phyloP scores from a whole-genome alignment of 2,113 vertebrate species.

The Gallinago media region DNA sequence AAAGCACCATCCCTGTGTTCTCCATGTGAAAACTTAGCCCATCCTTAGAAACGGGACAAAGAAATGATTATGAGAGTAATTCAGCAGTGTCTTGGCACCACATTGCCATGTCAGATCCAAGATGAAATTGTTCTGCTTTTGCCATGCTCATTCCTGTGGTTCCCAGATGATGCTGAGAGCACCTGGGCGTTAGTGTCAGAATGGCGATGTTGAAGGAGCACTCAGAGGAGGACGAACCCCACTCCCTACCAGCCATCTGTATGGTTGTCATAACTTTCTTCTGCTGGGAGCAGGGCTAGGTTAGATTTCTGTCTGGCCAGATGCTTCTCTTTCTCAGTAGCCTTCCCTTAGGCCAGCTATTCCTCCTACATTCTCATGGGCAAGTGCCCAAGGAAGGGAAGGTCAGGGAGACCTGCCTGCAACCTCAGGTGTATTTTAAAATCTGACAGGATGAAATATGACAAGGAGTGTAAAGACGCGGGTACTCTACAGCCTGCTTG shows the following conservation, averaged over 20 bases:
- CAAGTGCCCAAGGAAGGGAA: background rate
- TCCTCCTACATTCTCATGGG: background rate
- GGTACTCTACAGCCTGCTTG: background rate
- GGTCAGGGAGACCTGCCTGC: background rate
- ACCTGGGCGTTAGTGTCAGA: background rate
- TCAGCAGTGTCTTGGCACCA: background rate
- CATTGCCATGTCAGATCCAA: accelerated
- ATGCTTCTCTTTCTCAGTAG: background rate
- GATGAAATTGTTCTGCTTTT: background rate
- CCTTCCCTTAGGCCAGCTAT: background rate
- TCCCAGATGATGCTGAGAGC: background rate
- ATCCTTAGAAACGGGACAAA: background rate
- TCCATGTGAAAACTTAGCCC: background rate
- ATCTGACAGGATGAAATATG: background rate
- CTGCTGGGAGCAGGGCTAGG: background rate
- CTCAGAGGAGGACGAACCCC: background rate
- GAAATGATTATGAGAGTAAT: background rate
- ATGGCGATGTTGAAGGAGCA: background rate
- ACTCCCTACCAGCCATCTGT: background rate
- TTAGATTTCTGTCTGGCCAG: background rate
- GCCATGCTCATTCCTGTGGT: accelerated
- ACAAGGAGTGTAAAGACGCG: background rate
- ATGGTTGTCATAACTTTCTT: background rate
- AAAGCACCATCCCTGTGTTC: background rate
- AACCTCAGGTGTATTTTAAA: background rate